Conservation (phyloP, 2,113 vertebrate genomes). For the Morone saxatilis region DNA sequence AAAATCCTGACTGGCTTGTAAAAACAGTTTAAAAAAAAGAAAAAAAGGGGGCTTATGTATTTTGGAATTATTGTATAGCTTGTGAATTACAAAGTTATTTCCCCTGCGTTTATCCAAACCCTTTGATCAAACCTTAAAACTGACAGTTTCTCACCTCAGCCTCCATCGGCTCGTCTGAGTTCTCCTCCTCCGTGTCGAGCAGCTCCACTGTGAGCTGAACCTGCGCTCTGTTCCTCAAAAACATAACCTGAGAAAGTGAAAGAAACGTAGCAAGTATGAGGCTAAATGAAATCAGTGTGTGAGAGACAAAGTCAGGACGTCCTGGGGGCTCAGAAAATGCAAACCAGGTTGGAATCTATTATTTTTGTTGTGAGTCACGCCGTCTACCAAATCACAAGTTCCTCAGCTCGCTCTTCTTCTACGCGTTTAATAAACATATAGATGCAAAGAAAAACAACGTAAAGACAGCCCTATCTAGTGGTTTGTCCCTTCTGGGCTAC, state of each 20-base stretch:
- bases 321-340: background rate
- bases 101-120: background rate
- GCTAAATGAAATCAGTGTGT: background rate
- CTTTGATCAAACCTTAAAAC: background rate
- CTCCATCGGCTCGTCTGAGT: slow-evolving; percentile 97
- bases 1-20: background rate
- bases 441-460: background rate
- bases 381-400: background rate
- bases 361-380: background rate
- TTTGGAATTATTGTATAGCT: background rate
- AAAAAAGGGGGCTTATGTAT: too few species aligned
- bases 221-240: slow-evolving; percentile 90
- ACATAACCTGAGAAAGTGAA: slow-evolving; percentile 88
- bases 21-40: background rate
- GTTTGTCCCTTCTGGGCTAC: too few species aligned
- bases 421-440: background rate
- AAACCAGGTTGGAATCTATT: background rate
- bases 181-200: slow-evolving; percentile 96
- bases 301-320: background rate
- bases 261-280: background rate
- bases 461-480: too few species aligned
- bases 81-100: background rate
- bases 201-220: slow-evolving; percentile 96
- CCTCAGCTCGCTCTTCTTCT: background rate
- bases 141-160: slow-evolving; percentile 87